phyloP scores from a whole-genome alignment of 2,797 vertebrate genomes.

The Hoplostethus atlanticus region DNA sequence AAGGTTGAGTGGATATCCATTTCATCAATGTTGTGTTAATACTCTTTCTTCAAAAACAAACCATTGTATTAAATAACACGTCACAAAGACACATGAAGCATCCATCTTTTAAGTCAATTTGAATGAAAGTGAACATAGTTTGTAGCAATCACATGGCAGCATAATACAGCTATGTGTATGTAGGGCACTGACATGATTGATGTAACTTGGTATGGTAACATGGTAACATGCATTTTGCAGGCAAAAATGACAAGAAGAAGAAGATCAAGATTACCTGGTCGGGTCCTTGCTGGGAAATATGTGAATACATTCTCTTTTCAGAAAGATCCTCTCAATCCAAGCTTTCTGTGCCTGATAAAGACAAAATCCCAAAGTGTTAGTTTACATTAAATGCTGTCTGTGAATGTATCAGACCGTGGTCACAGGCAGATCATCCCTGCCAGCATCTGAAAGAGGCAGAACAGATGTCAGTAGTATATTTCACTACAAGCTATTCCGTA shows the following conservation, averaged over 20 bases:
- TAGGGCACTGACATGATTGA: background rate
- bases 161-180: too few relatives aligned
- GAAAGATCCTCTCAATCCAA: conserved; percentile 97
- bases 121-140: background rate
- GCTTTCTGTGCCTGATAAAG: conserved; percentile 88
- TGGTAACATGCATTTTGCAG: background rate
- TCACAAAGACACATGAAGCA: background rate
- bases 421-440: conserved; percentile 22
- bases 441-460: conserved; percentile 3
- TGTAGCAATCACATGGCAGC: too few relatives aligned
- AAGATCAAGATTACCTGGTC: conserved; percentile 84
- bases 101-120: background rate
- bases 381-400: background rate
- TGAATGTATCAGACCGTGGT: conserved; percentile 2
- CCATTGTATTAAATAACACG: background rate
- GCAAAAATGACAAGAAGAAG: background rate
- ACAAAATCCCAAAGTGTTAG: conserved; percentile 28
- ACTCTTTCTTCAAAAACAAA: background rate
- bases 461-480: background rate
- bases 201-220: background rate
- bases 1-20: too few relatives aligned
- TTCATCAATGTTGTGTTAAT: too few relatives aligned
- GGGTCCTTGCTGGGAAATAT: conserved; percentile 92
- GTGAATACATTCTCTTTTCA: conserved; percentile 93
- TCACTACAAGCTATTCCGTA: background rate